These are phyloP conservation scores for Apis dorsata DNA, from an alignment of 1,140 invertebrate species.

Conservation along the genomic window DNA sequence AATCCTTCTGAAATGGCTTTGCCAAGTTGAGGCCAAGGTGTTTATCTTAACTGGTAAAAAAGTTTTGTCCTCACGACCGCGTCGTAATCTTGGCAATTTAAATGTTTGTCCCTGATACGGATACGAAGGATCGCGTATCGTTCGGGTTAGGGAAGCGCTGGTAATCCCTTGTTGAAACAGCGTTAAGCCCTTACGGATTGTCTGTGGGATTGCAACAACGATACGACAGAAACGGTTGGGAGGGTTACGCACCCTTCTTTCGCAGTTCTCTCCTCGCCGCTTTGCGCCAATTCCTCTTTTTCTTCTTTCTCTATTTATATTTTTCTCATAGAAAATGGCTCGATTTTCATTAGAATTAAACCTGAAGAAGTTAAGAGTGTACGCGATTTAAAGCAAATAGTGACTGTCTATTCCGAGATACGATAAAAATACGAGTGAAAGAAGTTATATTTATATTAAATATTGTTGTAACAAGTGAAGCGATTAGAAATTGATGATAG, in stretches of 20 bases:
- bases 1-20: neutral
- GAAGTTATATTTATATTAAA: too few species aligned
- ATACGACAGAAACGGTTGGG: slow-evolving; percentile 59
- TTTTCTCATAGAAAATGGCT: neutral
- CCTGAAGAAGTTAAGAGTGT: neutral
- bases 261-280: slow-evolving; percentile 45
- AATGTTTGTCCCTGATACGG: slow-evolving; percentile 69
- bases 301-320: neutral
- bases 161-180: slow-evolving; percentile 76
- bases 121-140: slow-evolving; percentile 52
- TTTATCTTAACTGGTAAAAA: neutral
- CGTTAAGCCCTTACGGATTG: slow-evolving; percentile 73
- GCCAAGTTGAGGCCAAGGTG: neutral
- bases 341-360: neutral
- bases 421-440: too few species aligned
- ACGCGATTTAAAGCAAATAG: too few species aligned
- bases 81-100: slow-evolving; percentile 72
- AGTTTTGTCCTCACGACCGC: slow-evolving; percentile 7
- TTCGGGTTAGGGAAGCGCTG: slow-evolving; percentile 53
- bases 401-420: too few species aligned
- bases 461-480: too few species aligned
- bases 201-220: slow-evolving; percentile 69
- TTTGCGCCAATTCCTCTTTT: slow-evolving; percentile 37
- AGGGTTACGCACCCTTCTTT: slow-evolving; percentile 55
- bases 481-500: too few species aligned